These are phyloP conservation scores for Listronotus bonariensis DNA, from an alignment of 1,140 invertebrate species.

Conservation along the genomic window DNA sequence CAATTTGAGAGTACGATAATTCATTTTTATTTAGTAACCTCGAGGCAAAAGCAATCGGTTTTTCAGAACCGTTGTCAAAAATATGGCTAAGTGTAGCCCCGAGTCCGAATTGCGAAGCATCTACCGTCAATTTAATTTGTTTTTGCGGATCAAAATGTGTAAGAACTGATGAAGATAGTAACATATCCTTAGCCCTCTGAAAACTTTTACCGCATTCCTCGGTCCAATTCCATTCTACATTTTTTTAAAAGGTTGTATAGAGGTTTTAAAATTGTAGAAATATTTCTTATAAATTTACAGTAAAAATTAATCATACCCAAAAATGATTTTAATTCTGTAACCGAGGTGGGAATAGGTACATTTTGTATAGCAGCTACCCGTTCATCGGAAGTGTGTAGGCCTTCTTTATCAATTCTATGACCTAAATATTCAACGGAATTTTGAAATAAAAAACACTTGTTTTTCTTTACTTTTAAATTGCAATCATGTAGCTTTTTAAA, in stretches of 20 bases:
- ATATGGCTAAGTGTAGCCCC: no score
- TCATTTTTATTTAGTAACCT: no score
- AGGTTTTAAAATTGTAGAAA: constrained; percentile 6
- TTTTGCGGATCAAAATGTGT: no score
- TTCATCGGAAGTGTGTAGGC: constrained; percentile 40
- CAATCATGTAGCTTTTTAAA: no score
- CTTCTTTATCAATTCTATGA: constrained; percentile 40
- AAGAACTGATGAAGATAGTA: no score
- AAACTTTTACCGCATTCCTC: no score
- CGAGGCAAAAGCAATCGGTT: constrained; percentile 29
- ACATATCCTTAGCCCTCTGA: no score
- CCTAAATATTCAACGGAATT: constrained; percentile 39
- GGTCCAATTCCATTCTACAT: neutral
- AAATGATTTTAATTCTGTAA: no score
- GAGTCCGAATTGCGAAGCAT: no score
- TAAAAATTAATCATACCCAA: constrained; percentile 21
- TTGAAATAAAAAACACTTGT: constrained; percentile 38
- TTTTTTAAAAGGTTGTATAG: constrained; percentile 17
- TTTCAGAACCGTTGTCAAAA: constrained; percentile 2
- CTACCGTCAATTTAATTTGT: no score
- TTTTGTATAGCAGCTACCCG: constrained; percentile 26
- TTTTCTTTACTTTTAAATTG: no score
- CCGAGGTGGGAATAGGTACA: constrained; percentile 13
- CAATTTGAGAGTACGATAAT: constrained; percentile 30
- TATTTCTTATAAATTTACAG: constrained; percentile 21